These are phyloP conservation scores for Neoniphon sammara DNA, from an alignment of 2,797 vertebrate species.

Conservation along the genomic window DNA sequence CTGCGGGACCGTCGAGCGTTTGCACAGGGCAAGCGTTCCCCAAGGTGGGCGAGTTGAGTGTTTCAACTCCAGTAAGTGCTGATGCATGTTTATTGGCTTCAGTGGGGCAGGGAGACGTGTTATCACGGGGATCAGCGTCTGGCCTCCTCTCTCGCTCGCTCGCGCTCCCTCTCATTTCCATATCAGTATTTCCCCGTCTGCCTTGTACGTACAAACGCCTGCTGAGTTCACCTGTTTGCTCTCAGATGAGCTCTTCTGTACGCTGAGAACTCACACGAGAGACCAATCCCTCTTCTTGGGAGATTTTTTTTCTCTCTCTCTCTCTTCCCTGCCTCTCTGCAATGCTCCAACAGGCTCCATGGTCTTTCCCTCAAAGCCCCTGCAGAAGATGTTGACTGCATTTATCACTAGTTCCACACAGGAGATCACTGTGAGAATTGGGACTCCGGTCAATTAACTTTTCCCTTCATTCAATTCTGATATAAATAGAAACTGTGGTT, in stretches of 20 bases:
- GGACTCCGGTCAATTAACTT: slow-evolving; percentile 53
- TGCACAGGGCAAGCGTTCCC: slow-evolving; percentile 7
- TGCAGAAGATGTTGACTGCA: slow-evolving; percentile 23
- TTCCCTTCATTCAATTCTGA: slow-evolving; percentile 34
- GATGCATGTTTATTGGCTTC: slow-evolving; percentile 39
- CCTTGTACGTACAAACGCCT: slow-evolving; percentile 17
- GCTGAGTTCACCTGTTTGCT: slow-evolving; percentile 32
- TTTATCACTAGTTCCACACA: slow-evolving; percentile 10
- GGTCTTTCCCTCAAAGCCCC: slow-evolving; percentile 14
- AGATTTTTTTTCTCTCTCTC: background rate
- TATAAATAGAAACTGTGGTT: slow-evolving; percentile 49
- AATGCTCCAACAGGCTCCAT: background rate
- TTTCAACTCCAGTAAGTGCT: slow-evolving; percentile 24
- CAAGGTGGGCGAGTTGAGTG: slow-evolving; percentile 5
- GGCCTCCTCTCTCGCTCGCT: slow-evolving; percentile 1
- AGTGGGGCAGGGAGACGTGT: slow-evolving; percentile 6
- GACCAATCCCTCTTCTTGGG: background rate
- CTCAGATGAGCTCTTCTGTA: slow-evolving; percentile 26
- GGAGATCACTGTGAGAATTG: slow-evolving; percentile 54
- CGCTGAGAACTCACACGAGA: slow-evolving; percentile 11
- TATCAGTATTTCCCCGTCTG: slow-evolving; percentile 15
- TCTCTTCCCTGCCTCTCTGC: background rate
- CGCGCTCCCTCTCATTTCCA: slow-evolving; percentile 37
- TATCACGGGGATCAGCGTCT: slow-evolving; percentile 30
- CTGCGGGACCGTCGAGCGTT: background rate